Base-by-base conservation (phyloP, 2,113 vertebrate genomes). In the Gasterosteus aculeatus region DNA sequence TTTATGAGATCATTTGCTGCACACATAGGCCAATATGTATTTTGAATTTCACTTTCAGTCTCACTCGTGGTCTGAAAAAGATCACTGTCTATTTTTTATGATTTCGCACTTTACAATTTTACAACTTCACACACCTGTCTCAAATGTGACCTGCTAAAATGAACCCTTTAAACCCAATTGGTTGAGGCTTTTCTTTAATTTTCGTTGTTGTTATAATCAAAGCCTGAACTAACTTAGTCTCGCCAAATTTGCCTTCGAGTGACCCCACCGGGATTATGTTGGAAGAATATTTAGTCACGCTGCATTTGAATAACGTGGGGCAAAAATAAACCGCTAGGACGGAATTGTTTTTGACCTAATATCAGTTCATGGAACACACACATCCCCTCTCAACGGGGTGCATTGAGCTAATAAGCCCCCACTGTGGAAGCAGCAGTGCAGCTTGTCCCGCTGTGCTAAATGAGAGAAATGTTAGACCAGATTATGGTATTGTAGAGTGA, bases 331-430 rank as follows among this genome's bases (percentile, higher is more conserved):
- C 14, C 33, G 38, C 41, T 33, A 53, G 38, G 19, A 72, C 60
- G 47, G 64, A 62, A 59, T 65, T 68, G 53, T 61, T 29, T 74
- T 76, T 79, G 65, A 64, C 69, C 70, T 76, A 69, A 54, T 67
- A 78, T 75, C 70, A 66, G 61, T 56, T 67, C 47, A 59, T 70
- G 44, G 42, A 69, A 38, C 51, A 81, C 61, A 53, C 53, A 42
- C 64, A 31, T 69, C n/a, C 7, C 29, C 56, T 73, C 75, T 81
- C 60, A 80, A 26, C 57, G 63, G 56, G 68, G 66, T 46, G 69
- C 75, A 76, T 19, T 69, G 74, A 81, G 75, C 60, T 80, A 87
- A 87, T 84, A 57, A 79, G 64, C 78, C 65, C 81, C 78, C 19
- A 26, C 79, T 78, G 69, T 64, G 81, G 10, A 57, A 54, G 59